Percentiles rank a stretch among this genome's conserved stretches.
Evolutionary conservation across 2,797 vertebrate genomes (phyloP).

Genomic region (Numenius phaeopus): DNA sequence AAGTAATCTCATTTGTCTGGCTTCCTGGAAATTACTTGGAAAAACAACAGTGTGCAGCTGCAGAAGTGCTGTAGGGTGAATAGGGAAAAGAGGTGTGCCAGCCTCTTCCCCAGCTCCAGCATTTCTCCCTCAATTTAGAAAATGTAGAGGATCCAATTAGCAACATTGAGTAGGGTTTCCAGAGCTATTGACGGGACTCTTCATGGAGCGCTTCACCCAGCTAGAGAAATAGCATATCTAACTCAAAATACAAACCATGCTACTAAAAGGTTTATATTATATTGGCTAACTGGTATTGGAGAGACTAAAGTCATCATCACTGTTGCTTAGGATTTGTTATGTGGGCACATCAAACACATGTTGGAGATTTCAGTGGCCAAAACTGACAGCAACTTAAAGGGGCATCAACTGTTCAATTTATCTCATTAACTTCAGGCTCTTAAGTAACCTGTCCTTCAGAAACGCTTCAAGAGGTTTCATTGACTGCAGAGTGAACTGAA

Average conservation of each 20-base stretch:
- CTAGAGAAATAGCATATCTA: not conserved
- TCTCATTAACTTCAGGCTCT: constrained; percentile 35
- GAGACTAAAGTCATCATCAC: not conserved
- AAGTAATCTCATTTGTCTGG: constrained; percentile 31
- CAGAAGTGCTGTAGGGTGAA: constrained; percentile 1
- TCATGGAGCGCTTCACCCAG: not conserved
- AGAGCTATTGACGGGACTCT: not conserved
- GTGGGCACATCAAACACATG: not conserved
- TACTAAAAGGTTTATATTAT: not conserved
- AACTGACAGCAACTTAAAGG: constrained; percentile 8
- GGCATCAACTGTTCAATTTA: constrained; percentile 38
- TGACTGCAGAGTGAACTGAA: constrained; percentile 16
- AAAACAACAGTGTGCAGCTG: constrained; percentile 42
- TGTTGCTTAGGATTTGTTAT: not conserved
- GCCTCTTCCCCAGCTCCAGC: not conserved
- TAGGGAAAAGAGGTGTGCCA: not conserved
- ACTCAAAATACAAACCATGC: not conserved
- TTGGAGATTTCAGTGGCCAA: not conserved
- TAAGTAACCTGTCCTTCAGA: constrained; percentile 58
- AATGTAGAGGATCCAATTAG: constrained; percentile 4
- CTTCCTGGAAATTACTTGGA: constrained; percentile 52
- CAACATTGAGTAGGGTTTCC: not conserved
- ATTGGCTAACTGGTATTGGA: not conserved
- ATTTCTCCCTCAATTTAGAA: constrained; percentile 25
- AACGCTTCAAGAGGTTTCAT: constrained; percentile 32